phyloP scores from a whole-genome alignment of 2,113 vertebrate genomes.

The Motacilla alba region DNA sequence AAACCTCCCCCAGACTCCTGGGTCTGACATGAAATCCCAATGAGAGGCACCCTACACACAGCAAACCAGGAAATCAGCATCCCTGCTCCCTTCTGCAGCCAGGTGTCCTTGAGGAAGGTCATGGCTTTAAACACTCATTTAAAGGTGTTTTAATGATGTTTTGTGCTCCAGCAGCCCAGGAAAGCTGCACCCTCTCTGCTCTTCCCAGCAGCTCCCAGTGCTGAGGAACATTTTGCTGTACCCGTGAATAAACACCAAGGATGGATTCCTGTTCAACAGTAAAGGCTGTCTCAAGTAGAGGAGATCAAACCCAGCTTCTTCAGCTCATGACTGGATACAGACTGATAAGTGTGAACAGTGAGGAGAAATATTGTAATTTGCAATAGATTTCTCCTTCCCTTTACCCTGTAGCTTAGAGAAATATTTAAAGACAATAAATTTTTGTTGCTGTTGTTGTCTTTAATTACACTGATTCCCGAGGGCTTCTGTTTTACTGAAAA shows the following conservation, averaged over 20 bases:
- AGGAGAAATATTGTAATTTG: not conserved
- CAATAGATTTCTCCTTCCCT: not conserved
- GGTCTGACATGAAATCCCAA: not conserved
- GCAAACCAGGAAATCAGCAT: not conserved
- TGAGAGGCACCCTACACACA: not conserved
- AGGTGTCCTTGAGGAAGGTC: not conserved
- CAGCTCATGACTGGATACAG: not conserved
- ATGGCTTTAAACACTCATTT: not conserved
- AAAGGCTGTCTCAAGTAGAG: not conserved
- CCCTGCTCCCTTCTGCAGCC: not conserved
- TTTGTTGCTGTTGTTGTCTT: not conserved
- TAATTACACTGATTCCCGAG: conserved; percentile 28
- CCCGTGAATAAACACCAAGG: not conserved
- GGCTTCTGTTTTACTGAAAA: not conserved
- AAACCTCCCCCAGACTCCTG: not conserved
- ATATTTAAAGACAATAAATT: conserved; percentile 1
- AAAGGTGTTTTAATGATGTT: not conserved
- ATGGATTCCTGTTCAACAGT: not conserved
- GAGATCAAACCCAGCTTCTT: not conserved
- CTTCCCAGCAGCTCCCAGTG: not conserved
- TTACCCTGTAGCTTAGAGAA: not conserved
- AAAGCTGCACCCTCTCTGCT: not conserved
- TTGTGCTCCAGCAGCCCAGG: not conserved
- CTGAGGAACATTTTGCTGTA: not conserved
- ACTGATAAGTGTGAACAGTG: not conserved